Percentiles rank a stretch among this genome's conserved stretches.
Conservation (phyloP, 2,888 invertebrate species). For the Epinotia nisella region DNA sequence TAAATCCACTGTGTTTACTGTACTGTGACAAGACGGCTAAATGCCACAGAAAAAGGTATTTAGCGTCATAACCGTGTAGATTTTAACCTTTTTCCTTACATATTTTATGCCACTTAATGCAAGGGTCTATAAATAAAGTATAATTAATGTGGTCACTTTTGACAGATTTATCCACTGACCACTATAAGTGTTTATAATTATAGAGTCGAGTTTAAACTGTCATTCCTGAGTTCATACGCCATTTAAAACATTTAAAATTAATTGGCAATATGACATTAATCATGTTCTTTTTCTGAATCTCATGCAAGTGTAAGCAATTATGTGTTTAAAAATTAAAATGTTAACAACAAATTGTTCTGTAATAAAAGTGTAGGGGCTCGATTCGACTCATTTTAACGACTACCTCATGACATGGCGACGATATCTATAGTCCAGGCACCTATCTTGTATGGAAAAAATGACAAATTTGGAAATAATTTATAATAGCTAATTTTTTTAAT, state of each 20-base stretch:
- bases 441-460: too few relatives aligned
- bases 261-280: conserved; percentile 21
- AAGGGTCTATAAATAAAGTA: not conserved
- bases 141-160: not conserved
- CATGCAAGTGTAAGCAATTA: not conserved
- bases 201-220: not conserved
- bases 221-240: conserved; percentile 13
- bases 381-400: not conserved
- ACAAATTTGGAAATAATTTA: too few relatives aligned
- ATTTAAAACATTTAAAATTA: conserved; percentile 5
- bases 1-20: conserved; percentile 6
- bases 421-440: too few relatives aligned
- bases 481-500: too few relatives aligned
- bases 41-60: conserved; percentile 25
- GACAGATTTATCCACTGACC: conserved; percentile 15
- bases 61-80: conserved; percentile 28
- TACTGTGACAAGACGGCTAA: not conserved
- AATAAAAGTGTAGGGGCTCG: not conserved
- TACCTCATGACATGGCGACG: not conserved
- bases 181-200: conserved; percentile 4
- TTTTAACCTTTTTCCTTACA: conserved; percentile 4
- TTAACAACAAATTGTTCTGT: conserved; percentile 2
- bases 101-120: not conserved
- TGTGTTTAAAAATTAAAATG: conserved; percentile 11
- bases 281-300: conserved; percentile 9